phyloP scores from a whole-genome alignment of 2,113 vertebrate species.

The Syrmaticus mikado region DNA sequence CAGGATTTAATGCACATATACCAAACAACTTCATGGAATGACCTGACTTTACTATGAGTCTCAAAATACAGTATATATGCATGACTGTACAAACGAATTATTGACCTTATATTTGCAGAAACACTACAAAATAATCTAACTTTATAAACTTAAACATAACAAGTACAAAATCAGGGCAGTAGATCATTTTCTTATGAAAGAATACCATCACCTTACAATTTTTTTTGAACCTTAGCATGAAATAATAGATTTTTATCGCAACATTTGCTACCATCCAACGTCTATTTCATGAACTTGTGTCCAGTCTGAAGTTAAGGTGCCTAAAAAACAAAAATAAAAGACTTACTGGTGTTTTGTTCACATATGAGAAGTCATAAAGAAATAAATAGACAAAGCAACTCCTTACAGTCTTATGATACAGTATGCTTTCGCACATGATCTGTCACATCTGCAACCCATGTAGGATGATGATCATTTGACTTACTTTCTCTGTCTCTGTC shows the following conservation, averaged over 20 bases:
- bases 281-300: neutral
- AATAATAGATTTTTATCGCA: neutral
- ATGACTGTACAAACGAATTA: neutral
- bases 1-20: neutral
- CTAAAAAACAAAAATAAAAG: neutral
- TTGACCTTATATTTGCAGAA: neutral
- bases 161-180: neutral
- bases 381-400: neutral
- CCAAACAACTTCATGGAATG: neutral
- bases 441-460: accelerated
- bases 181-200: neutral
- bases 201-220: neutral
- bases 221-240: neutral
- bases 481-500: neutral
- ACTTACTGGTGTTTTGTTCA: neutral
- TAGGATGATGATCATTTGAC: accelerated
- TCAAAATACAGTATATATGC: neutral
- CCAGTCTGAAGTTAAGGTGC: neutral
- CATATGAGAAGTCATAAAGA: neutral
- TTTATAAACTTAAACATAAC: neutral
- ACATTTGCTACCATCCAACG: neutral
- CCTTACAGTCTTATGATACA: neutral
- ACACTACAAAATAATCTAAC: neutral
- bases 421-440: neutral
- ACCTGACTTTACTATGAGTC: neutral